Base-by-base conservation (phyloP, 2,888 invertebrate genomes). In the Osedax fenrisi region DNA sequence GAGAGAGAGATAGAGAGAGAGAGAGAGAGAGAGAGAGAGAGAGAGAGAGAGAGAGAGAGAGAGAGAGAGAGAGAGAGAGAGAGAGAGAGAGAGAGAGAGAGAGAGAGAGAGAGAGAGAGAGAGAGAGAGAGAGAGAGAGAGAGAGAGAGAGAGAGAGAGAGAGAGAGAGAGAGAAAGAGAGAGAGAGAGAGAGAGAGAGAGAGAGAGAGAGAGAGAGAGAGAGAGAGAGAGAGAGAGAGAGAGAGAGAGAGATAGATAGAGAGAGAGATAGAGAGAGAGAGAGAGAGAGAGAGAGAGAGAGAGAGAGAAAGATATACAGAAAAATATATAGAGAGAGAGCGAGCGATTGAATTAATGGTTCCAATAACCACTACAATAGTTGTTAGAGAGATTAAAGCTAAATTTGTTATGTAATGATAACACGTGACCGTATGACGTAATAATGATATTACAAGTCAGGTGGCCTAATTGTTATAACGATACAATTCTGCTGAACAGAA, bases 181-280 rank as follows among this genome's bases (percentile, higher is more conserved):
- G 73, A 72, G 73, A 21, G 66, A 72, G 70, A n/a, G 70, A 68
- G 73, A 71, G 73, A 72, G 73, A 3, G 73, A 72, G 73, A 71
- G 73, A 1, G 73, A 23, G 66, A 72, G 67, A 17, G n/a, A 24
- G 70, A 27, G 70, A 69, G 70, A 27, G 70, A 69, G 70, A 69
- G 70, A 69, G 70, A 69, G 70, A n/a, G 26, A 25, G 21, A 69
- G 70, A 22, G 10, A 5, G 26, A 17, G 26, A 22, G 26, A 21
- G 25, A 27, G 25, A 25, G 41, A 69, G 70, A 13, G 21, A 64
- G 64, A 64, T n/a, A n/a, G n/a, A 70, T 24, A 0, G 41, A 27
- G 41, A 26, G 41, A 1, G 17, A 25, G 41, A 27, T 24, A 13
- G 67, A 1, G 67, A 21, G 67, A 25, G 67, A 3, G 67, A 67